Evolutionary conservation across 2,888 invertebrate genomes (phyloP).

Genomic region (Pristionchus mayeri): DNA sequence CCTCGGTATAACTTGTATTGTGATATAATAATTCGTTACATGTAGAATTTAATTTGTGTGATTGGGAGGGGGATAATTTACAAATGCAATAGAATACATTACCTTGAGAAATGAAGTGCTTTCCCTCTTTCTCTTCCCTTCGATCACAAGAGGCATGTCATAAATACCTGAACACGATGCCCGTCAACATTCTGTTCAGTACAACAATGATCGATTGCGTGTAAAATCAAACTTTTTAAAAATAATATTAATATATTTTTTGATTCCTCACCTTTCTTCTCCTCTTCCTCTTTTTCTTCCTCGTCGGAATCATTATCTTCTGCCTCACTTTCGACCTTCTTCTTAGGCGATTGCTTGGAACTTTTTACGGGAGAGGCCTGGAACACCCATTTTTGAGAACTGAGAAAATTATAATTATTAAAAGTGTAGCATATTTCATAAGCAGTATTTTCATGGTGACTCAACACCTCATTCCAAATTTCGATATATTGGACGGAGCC

Average conservation of each 20-base stretch:
- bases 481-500: too few species aligned
- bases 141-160: conserved; percentile 23
- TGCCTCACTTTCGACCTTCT: neutral
- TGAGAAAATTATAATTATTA: neutral
- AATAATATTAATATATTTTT: neutral
- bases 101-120: conserved; percentile 9
- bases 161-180: too few species aligned
- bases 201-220: neutral
- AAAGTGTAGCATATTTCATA: neutral
- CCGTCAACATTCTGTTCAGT: neutral
- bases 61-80: too few species aligned
- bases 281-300: conserved; percentile 27
- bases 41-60: too few species aligned
- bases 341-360: neutral
- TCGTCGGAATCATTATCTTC: conserved; percentile 25
- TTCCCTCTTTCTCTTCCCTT: conserved; percentile 39
- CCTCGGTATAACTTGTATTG: too few species aligned
- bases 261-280: neutral
- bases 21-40: too few species aligned
- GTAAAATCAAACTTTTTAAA: neutral
- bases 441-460: too few species aligned
- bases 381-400: too few species aligned
- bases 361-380: neutral
- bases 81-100: neutral
- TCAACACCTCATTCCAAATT: too few species aligned